These are phyloP conservation scores for Ladona fulva DNA, from an alignment of 1,140 invertebrate genomes.

Conservation along the genomic window DNA sequence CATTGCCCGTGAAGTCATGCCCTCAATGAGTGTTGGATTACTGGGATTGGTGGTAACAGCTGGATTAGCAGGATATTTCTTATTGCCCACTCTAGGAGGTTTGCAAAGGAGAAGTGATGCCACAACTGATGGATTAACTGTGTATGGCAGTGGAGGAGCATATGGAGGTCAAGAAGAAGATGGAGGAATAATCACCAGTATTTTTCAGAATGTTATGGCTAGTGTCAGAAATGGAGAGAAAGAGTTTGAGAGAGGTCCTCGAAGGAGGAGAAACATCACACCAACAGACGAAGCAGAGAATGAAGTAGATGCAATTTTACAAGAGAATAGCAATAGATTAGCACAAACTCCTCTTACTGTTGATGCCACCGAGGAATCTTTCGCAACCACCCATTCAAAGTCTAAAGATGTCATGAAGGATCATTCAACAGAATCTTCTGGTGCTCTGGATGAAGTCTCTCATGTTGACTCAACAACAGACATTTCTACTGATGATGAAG, in stretches of 20 bases:
- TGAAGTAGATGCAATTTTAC: neutral
- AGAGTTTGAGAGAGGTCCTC: neutral
- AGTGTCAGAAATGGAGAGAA: slow-evolving; percentile 4
- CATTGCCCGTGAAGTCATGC: slow-evolving; percentile 66
- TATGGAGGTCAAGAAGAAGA: neutral
- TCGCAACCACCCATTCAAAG: neutral
- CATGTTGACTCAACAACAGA: neutral
- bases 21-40: slow-evolving; percentile 63
- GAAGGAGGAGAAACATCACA: neutral
- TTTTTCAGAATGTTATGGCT: neutral
- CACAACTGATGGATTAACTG: neutral
- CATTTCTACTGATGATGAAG: neutral
- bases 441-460: neutral
- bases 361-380: neutral
- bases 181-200: neutral
- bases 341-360: neutral
- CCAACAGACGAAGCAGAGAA: neutral
- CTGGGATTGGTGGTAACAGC: slow-evolving; percentile 59
- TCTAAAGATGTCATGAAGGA: neutral
- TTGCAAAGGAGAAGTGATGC: slow-evolving; percentile 42
- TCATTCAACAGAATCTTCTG: neutral
- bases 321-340: neutral
- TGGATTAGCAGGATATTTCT: slow-evolving; percentile 62
- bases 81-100: slow-evolving; percentile 59
- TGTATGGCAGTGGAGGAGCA: neutral